Evolutionary conservation across 2,888 invertebrate species (phyloP).

Genomic region (Heteropelma amictum): DNA sequence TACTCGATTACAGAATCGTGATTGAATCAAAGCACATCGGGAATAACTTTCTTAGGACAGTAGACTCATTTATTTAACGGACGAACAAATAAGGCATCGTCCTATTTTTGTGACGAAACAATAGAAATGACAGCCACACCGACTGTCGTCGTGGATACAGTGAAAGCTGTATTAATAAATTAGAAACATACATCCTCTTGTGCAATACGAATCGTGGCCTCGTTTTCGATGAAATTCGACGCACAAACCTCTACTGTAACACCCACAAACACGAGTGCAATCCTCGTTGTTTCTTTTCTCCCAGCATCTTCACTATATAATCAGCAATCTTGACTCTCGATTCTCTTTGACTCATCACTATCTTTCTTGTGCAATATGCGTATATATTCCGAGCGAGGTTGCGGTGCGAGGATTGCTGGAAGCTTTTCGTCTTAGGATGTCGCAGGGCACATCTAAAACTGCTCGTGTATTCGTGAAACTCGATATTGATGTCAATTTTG

Average conservation of each 20-base stretch:
- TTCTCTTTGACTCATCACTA: not conserved
- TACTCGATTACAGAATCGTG: not conserved
- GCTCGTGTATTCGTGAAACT: slow-evolving; percentile 29
- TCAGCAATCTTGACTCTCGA: slow-evolving; percentile 35
- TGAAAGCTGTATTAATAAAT: slow-evolving; percentile 52
- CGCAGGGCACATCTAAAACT: slow-evolving; percentile 3
- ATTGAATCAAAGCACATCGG: not conserved
- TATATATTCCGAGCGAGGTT: not conserved
- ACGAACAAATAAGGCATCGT: slow-evolving; percentile 9
- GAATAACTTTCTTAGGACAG: not conserved
- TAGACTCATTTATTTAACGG: not conserved
- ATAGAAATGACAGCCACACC: slow-evolving; percentile 7
- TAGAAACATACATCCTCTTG: slow-evolving; percentile 42
- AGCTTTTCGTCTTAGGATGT: slow-evolving; percentile 5
- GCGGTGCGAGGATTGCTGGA: slow-evolving; percentile 23
- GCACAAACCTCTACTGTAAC: not conserved
- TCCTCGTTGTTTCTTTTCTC: slow-evolving; percentile 11
- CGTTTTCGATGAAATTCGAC: slow-evolving; percentile 37
- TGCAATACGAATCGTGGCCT: slow-evolving; percentile 39
- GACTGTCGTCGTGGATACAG: not conserved
- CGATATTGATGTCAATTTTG: slow-evolving; percentile 26
- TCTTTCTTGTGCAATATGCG: not conserved
- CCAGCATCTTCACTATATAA: slow-evolving; percentile 39
- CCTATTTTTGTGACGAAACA: slow-evolving; percentile 10
- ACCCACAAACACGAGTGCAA: slow-evolving; percentile 5